Evolutionary conservation across 2,888 invertebrate genomes (phyloP).

Genomic region (Auanema freiburgensis): DNA sequence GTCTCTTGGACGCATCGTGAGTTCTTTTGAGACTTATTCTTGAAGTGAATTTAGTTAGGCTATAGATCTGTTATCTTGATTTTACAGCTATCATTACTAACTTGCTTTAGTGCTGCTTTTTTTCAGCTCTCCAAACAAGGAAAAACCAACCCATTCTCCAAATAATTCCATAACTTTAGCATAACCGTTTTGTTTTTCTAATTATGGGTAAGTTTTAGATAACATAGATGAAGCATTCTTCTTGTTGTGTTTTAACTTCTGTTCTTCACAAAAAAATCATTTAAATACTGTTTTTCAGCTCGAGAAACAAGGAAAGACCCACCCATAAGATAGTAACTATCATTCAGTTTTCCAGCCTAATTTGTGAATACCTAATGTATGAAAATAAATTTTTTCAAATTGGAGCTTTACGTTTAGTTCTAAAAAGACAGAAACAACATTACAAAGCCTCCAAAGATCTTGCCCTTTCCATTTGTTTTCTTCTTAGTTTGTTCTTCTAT

Average conservation of each 20-base stretch:
- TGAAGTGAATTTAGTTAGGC: neutral
- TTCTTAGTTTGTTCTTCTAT: too few relatives aligned
- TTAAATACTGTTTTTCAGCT: slow-evolving; percentile 40
- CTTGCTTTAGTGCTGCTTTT: neutral
- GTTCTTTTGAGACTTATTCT: slow-evolving; percentile 13
- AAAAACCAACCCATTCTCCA: slow-evolving; percentile 26
- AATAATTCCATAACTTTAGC: slow-evolving; percentile 4
- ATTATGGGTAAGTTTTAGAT: too few relatives aligned
- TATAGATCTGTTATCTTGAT: neutral
- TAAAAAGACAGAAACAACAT: too few relatives aligned
- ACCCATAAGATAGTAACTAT: slow-evolving; percentile 34
- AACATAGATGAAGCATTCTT: too few relatives aligned
- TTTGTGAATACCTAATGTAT: too few relatives aligned
- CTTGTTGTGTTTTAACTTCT: neutral
- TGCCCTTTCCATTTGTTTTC: too few relatives aligned
- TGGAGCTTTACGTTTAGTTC: too few relatives aligned
- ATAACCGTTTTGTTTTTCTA: neutral
- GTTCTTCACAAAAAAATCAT: neutral
- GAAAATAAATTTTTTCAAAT: too few relatives aligned
- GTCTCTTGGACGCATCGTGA: slow-evolving; percentile 59
- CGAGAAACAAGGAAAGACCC: slow-evolving; percentile 56
- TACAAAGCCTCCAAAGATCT: too few relatives aligned
- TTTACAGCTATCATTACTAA: neutral
- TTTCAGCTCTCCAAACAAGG: slow-evolving; percentile 17
- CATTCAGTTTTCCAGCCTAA: too few relatives aligned